Conservation (phyloP, 2,888 invertebrate species). For the Rosalia funebris region DNA sequence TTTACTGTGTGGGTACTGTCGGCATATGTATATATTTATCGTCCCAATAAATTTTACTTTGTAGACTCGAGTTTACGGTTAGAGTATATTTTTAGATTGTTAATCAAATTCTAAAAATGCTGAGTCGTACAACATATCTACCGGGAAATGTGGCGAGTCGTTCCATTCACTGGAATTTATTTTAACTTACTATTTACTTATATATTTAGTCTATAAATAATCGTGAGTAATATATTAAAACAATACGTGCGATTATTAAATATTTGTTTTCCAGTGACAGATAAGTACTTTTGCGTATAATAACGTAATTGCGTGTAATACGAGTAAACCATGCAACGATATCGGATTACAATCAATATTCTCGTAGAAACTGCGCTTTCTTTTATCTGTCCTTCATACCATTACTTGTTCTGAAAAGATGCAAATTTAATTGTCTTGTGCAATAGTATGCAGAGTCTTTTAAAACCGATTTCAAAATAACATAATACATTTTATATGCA, state of each 20-base stretch:
- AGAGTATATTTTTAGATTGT: conserved; percentile 6
- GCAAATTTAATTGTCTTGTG: too few relatives aligned
- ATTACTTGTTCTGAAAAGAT: too few relatives aligned
- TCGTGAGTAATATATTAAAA: conserved; percentile 24
- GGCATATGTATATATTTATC: conserved; percentile 1
- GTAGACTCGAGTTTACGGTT: conserved; percentile 12
- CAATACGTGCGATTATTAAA: conserved; percentile 15
- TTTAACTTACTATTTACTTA: not conserved
- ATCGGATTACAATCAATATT: too few relatives aligned
- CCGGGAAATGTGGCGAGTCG: not conserved
- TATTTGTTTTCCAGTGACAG: conserved; percentile 4
- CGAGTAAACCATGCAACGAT: too few relatives aligned
- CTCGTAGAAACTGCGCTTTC: too few relatives aligned
- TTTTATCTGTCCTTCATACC: too few relatives aligned
- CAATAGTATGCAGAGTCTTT: too few relatives aligned
- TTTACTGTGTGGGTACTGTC: too few relatives aligned
- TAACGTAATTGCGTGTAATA: too few relatives aligned
- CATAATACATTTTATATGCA: too few relatives aligned
- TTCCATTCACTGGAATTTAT: conserved; percentile 7
- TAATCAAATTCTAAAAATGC: conserved; percentile 22
- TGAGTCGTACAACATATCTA: not conserved
- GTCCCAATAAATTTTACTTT: conserved; percentile 6
- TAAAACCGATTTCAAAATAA: too few relatives aligned
- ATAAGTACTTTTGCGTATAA: too few relatives aligned
- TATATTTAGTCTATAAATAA: conserved; percentile 22